Conservation (phyloP, 2,797 vertebrate genomes). For the Coregonus suidteri region DNA sequence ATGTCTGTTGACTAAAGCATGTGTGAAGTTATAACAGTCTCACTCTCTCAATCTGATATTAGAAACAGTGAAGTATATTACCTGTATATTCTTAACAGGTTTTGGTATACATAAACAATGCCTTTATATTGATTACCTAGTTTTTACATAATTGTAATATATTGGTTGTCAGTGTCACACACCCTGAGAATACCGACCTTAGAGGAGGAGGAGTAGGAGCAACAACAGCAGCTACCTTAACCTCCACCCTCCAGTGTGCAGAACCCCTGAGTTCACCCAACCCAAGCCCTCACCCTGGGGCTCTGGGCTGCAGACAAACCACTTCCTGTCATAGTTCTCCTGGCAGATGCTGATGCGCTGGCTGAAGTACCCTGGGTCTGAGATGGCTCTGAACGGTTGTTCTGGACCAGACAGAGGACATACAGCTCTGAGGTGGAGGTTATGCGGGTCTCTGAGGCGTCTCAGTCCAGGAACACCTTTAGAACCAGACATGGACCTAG, state of each 20-base stretch:
- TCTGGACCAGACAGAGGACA: conserved; percentile 83
- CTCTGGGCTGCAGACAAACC: background rate
- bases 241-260: too few species aligned
- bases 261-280: too few species aligned
- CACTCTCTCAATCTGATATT: too few species aligned
- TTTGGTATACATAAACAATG: background rate
- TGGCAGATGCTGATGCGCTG: conserved; percentile 76
- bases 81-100: background rate
- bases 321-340: conserved; percentile 81
- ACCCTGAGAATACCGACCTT: background rate
- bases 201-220: background rate
- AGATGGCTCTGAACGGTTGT: conserved; percentile 83
- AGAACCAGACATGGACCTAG: background rate
- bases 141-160: background rate
- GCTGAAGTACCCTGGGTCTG: conserved; percentile 82
- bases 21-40: background rate
- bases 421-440: conserved; percentile 81
- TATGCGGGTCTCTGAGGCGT: conserved; percentile 56
- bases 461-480: conserved; percentile 73
- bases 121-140: background rate
- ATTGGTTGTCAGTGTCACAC: background rate
- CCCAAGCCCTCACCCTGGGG: background rate
- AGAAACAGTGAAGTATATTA: background rate
- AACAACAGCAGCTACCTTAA: background rate
- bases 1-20: background rate